Conservation (phyloP, 1,140 invertebrate genomes). For the Melipona quadrifasciata region DNA sequence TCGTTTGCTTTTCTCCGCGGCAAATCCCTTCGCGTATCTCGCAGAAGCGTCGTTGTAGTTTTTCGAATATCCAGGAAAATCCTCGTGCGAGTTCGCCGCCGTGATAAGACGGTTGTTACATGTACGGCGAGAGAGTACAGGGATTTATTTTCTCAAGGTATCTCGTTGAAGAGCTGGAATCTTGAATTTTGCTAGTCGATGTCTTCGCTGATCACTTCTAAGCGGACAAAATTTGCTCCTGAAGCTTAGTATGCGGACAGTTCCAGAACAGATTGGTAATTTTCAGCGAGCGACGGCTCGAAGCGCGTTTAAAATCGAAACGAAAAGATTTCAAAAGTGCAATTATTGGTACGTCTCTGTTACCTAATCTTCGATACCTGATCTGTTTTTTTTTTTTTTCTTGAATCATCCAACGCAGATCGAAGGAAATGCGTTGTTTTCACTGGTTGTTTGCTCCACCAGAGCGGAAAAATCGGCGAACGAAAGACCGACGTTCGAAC, state of each 20-base stretch:
- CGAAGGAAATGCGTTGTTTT: too few relatives aligned
- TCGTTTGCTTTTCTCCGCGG: slow-evolving; percentile 7
- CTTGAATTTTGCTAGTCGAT: not conserved
- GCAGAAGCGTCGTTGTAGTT: not conserved
- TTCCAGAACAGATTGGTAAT: too few relatives aligned
- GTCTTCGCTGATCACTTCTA: not conserved
- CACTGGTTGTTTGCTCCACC: too few relatives aligned
- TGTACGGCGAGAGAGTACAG: not conserved
- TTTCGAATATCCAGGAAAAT: not conserved
- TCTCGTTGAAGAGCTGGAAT: not conserved
- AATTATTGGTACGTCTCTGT: not conserved
- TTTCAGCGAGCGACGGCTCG: too few relatives aligned
- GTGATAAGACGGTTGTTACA: not conserved
- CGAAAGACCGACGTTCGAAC: not conserved
- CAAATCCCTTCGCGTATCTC: slow-evolving; percentile 1
- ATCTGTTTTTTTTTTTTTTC: not conserved
- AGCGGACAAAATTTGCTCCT: not conserved
- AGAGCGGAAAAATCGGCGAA: too few relatives aligned
- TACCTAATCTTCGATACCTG: not conserved
- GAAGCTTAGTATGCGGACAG: too few relatives aligned
- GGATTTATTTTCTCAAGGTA: too few relatives aligned
- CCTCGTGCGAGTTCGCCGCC: not conserved
- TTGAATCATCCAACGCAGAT: not conserved
- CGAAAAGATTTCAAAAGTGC: too few relatives aligned
- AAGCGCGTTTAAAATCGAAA: too few relatives aligned